These are phyloP conservation scores for Thysanoteuthis rhombus DNA, from an alignment of 2,888 invertebrate genomes.

Conservation along the genomic window DNA sequence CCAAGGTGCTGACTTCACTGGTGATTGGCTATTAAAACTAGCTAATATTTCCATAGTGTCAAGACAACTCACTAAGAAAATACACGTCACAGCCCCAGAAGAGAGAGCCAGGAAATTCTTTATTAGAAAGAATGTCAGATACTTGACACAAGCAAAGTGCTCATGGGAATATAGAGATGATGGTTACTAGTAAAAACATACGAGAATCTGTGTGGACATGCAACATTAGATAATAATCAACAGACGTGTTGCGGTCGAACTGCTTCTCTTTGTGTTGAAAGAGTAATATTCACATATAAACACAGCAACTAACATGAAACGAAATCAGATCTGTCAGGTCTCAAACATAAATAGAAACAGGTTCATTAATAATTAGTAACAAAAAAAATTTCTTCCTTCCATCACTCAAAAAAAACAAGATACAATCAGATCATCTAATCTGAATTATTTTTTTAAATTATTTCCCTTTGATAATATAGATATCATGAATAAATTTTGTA, in stretches of 20 bases:
- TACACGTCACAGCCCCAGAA: background rate
- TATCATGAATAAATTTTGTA: too few species aligned
- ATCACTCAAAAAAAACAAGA: too few species aligned
- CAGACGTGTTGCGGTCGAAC: background rate
- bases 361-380: background rate
- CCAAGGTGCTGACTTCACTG: background rate
- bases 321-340: background rate
- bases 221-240: background rate
- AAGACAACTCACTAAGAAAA: background rate
- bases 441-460: too few species aligned
- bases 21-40: background rate
- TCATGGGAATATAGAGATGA: too few species aligned
- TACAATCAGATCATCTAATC: too few species aligned
- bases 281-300: background rate
- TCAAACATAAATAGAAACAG: background rate
- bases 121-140: background rate
- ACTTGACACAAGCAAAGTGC: background rate
- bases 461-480: too few species aligned
- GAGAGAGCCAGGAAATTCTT: background rate
- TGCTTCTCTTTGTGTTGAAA: background rate
- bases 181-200: too few species aligned
- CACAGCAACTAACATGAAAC: background rate
- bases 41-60: background rate
- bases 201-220: too few species aligned
- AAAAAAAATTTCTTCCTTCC: background rate